phyloP scores from a whole-genome alignment of 2,797 vertebrate genomes.

The Halcyon chelicuti region DNA sequence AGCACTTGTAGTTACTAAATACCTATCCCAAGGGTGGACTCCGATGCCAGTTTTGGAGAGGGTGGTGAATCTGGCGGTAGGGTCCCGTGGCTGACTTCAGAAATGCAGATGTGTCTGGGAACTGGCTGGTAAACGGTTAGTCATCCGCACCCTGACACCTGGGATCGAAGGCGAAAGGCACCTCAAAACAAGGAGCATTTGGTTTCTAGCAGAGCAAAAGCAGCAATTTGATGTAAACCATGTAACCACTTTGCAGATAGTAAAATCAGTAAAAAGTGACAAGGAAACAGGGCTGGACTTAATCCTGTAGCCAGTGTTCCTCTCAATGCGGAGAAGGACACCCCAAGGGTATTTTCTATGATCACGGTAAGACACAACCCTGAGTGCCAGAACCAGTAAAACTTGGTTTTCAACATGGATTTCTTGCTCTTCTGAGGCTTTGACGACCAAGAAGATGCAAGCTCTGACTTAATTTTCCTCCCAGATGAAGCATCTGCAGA shows the following conservation, averaged over 20 bases:
- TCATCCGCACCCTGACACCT: rapidly evolving
- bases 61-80: rapidly evolving
- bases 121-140: not conserved
- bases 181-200: not conserved
- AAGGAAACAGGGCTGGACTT: not conserved
- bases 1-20: not conserved
- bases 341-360: not conserved
- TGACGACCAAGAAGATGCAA: not conserved
- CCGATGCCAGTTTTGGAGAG: not conserved
- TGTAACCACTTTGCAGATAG: not conserved
- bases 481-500: not conserved
- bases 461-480: not conserved
- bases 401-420: not conserved
- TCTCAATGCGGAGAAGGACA: not conserved
- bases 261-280: not conserved
- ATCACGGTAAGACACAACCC: not conserved
- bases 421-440: not conserved
- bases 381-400: not conserved
- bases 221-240: not conserved
- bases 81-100: not conserved
- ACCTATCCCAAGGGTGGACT: not conserved
- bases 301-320: not conserved
- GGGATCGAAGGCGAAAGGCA: not conserved
- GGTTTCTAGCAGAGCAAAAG: not conserved
- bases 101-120: not conserved